Evolutionary conservation across 2,113 vertebrate species (phyloP), one percentile per base, ranked within the genome.

Genomic region (Panthera uncia): DNA sequence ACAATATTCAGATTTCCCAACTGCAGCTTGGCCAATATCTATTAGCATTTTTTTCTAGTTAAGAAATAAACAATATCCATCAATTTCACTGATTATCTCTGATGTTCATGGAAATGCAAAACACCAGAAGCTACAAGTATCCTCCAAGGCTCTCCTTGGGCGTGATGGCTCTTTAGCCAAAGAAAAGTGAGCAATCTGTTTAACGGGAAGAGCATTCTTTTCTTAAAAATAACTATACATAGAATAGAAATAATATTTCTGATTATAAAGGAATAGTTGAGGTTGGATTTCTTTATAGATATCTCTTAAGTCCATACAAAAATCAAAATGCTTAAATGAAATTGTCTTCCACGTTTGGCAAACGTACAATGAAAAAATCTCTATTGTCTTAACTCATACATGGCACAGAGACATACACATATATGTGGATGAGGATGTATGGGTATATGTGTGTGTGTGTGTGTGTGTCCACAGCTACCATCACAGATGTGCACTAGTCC

Each of bases 41-140:
- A 41, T 63, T n/a, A 79, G 63, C 3, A 71, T 33, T 87, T 95
- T 73, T 86, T 92, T 90, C 87, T 83, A 93, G 78, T 74, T 93
- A 86, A 97, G 74, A 82, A 92, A 92, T 82, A 80, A 89, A 90
- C 45, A 82, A 29, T 41, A 33, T 18, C 57, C 27, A 84, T 52
- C 65, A 78, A 19, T 9, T 66, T 91, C 74, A 73, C 29, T 23
- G 0, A 25, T 88, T 69, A 65, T 71, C 36, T 76, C n/a, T 45
- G 31, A 65, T n/a, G 10, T 92, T 55, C 95, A 65, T 25, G 63
- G 36, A 95, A 90, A 74, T 74, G 10, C 19, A 92, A 89, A 94
- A 85, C 66, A 91, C 10, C 65, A 82, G 57, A 81, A 85, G n/a
- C 38, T 89, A 16, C 10, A 27, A 29, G 55, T 23, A 68, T 50